These are phyloP conservation scores for Corythaeola cristata DNA, from an alignment of 2,113 vertebrate genomes.

Conservation along the genomic window DNA sequence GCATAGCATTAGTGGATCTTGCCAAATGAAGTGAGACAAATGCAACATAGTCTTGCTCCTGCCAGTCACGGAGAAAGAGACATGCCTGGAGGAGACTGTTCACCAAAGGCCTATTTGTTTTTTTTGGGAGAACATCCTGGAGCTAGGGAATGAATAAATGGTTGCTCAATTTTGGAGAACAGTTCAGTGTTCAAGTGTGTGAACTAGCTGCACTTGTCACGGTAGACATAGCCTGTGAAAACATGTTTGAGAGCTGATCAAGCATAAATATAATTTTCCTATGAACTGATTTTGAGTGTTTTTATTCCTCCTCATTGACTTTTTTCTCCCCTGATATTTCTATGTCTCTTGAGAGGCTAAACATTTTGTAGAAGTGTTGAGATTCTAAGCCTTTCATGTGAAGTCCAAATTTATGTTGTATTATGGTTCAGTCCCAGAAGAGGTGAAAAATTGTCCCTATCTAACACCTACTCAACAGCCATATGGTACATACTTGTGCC, in stretches of 20 bases:
- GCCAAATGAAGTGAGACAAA: not conserved
- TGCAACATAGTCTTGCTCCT: not conserved
- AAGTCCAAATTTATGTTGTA: not conserved
- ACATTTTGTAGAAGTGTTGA: not conserved
- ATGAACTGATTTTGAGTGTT: not conserved
- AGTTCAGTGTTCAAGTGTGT: not conserved
- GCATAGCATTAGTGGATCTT: not conserved
- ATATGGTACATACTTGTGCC: accelerated
- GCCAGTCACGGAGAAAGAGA: not conserved
- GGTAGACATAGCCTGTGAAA: not conserved
- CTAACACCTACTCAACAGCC: not conserved
- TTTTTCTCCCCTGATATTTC: not conserved
- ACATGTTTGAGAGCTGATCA: not conserved
- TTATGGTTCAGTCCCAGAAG: not conserved
- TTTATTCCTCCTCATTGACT: not conserved
- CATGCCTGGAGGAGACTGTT: not conserved
- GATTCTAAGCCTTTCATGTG: not conserved
- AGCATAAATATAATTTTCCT: not conserved
- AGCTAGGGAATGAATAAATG: not conserved
- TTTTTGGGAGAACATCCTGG: not conserved
- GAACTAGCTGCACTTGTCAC: not conserved
- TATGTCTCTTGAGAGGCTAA: not conserved
- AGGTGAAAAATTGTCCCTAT: not conserved
- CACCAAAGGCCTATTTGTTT: not conserved
- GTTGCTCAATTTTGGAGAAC: not conserved